Evolutionary conservation across 2,797 vertebrate genomes (phyloP), one percentile per base, ranked within the genome.

Genomic region (Florisuga fusca): DNA sequence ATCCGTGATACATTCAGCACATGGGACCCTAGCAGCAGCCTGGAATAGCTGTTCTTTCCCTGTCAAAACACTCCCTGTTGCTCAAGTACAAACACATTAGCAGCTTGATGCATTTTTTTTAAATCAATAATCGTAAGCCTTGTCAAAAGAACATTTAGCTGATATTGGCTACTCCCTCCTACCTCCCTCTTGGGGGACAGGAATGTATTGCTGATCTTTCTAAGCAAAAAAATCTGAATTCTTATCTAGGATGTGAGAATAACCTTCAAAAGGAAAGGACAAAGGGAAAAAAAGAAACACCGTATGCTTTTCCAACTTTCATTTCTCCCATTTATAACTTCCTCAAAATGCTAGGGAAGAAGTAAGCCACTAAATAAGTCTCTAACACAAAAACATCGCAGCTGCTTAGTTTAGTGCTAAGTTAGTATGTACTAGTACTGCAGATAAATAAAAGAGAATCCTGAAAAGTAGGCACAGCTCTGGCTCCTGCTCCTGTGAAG

Each of bases 361-460:
- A 61, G 13, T 23, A 55, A 73, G 48, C 16, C 25, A 33, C 45
- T 27, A 13, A 0, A 0, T 19, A 16, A 2, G 4, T 15, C 23
- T 48, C 0, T 0, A 71, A 41, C 34, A 80, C 13, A 46, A 66
- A 51, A 43, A 0, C n/a, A 63, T 21, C 33, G 14, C 0, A 0
- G 71, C 19, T 50, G 36, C 45, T 63, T 26, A 18, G 21, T 36
- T 59, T 17, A 66, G 62, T 7, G 15, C 38, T 46, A 54, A 12
- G 7, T 34, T 27, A 85, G 51, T 12, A 38, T 1, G 12, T 5
- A 16, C 15, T 21, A 43, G 62, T n/a, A 43, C 38, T 46, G 53
- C 66, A 43, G 51, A 50, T 45, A 73, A 91, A 86, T 14, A 55
- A 34, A 61, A 68, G 25, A 59, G 22, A 83, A 86, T 36, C 43